Base-by-base conservation (phyloP, 2,113 vertebrate species). In the Platichthys stellatus region DNA sequence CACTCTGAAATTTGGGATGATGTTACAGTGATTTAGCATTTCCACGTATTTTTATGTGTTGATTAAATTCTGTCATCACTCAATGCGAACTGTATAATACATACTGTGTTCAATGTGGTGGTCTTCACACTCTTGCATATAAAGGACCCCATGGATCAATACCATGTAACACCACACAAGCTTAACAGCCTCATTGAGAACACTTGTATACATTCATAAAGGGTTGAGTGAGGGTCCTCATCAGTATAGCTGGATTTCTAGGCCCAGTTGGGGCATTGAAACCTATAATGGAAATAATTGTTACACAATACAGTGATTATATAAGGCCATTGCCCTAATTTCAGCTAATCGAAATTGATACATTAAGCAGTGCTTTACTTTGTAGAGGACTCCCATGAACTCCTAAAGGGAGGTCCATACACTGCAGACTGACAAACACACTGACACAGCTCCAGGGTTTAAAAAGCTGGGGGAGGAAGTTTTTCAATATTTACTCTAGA, bases 321-420 rank as follows among this genome's bases (percentile, higher is more conserved):
- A 63, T 83, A 85, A 85, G 71, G 23, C 8, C 66, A 49, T 47
- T 53, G 69, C 40, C 59, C 72, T 79, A 14, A 81, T 87, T 73
- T 54, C 65, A 53, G 1, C 24, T 78, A 67, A 80, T 78, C 2
- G 18, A 78, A 70, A 63, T 38, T 28, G 72, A 74, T 78, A 74
- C 65, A 63, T 84, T 18, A 73, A 67, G 24, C 57, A 60, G 28
- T 26, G 45, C 21, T 62, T 63, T 63, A 57, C 62, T 75, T 65
- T 59, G 53, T 62, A 72, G 70, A 71, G 67, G 68, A 82, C 63
- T 77, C 72, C 72, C 64, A n/a, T 31, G 62, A 68, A 53, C 35
- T 76, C 73, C 70, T 76, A 10, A 11, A 72, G 66, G 73, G 31
- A 31, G 1, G 31, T 31, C 31, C 31, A 31, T 31, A 31, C 31